Percentiles rank a stretch among this genome's conserved stretches.
Evolutionary conservation across 1,140 invertebrate species (phyloP).

Genomic region (Dinothrombium tinctorium): DNA sequence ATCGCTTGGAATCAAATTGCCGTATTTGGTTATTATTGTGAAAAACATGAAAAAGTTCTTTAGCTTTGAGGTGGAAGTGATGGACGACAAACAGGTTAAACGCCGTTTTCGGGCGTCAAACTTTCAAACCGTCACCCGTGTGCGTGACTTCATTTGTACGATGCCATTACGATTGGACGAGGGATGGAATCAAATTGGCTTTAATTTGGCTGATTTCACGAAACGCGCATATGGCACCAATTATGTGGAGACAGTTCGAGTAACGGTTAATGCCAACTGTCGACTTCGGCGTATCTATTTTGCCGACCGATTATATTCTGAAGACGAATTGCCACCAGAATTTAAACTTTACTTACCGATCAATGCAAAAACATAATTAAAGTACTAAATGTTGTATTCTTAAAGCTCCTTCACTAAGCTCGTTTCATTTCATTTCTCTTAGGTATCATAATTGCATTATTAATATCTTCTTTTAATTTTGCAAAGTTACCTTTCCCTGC

Average conservation of each 20-base stretch:
- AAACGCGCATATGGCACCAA: slow-evolving; percentile 93
- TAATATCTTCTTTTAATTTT: too few species aligned
- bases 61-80: slow-evolving; percentile 97
- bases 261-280: slow-evolving; percentile 84
- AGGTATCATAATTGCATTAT: too few species aligned
- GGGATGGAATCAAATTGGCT: slow-evolving; percentile 97
- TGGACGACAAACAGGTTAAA: slow-evolving; percentile 72
- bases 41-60: slow-evolving; percentile 99
- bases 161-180: slow-evolving; percentile 84
- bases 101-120: slow-evolving; percentile 79
- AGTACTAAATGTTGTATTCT: too few species aligned
- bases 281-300: slow-evolving; percentile 93
- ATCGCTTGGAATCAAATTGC: slow-evolving; percentile 91
- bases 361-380: too few species aligned
- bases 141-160: slow-evolving; percentile 71
- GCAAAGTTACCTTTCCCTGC: too few species aligned
- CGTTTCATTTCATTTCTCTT: too few species aligned
- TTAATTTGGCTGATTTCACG: slow-evolving; percentile 96
- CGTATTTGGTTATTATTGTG: slow-evolving; percentile 97
- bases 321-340: slow-evolving; percentile 96
- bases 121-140: slow-evolving; percentile 69
- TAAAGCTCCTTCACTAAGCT: too few species aligned
- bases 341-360: slow-evolving; percentile 83
- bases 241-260: slow-evolving; percentile 73
- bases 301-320: slow-evolving; percentile 90